Conservation (phyloP, 2,113 vertebrate species). For the Corythoichthys intestinalis region DNA sequence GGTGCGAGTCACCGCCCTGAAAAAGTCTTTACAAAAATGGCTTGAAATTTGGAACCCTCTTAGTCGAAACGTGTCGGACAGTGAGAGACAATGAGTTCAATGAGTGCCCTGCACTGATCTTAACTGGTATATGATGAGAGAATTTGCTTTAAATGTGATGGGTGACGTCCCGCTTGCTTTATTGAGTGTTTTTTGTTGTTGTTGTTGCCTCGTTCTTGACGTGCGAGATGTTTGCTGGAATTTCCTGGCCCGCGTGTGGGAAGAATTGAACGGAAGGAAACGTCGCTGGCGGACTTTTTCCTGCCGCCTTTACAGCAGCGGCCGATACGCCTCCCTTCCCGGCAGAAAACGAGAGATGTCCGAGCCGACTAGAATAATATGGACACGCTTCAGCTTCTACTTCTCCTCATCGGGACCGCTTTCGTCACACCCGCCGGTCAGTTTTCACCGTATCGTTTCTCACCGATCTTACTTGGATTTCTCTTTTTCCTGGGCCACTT, state of each 20-base stretch:
- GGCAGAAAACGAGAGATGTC: neutral
- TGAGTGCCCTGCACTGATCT: too few relatives aligned
- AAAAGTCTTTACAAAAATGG: neutral
- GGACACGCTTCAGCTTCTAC: neutral
- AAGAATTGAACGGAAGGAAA: conserved; percentile 11
- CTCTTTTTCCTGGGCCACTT: neutral
- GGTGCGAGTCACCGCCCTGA: neutral
- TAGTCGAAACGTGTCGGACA: neutral
- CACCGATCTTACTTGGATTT: neutral
- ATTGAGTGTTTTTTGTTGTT: neutral
- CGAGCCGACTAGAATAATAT: neutral
- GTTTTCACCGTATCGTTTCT: neutral
- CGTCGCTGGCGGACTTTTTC: neutral
- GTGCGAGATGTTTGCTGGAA: neutral
- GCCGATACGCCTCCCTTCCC: neutral
- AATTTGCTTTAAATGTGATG: too few relatives aligned
- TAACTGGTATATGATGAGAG: too few relatives aligned
- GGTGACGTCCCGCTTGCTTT: too few relatives aligned
- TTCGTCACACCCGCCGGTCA: neutral
- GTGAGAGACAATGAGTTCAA: too few relatives aligned
- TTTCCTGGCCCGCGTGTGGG: conserved; percentile 2
- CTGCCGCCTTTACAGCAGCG: neutral
- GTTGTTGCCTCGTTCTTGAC: neutral
- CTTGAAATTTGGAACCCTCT: neutral
- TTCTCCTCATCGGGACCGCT: neutral